Percentiles rank a stretch among this genome's conserved stretches.
Evolutionary conservation across 1,140 invertebrate species (phyloP).

Genomic region (Halesus radiatus): DNA sequence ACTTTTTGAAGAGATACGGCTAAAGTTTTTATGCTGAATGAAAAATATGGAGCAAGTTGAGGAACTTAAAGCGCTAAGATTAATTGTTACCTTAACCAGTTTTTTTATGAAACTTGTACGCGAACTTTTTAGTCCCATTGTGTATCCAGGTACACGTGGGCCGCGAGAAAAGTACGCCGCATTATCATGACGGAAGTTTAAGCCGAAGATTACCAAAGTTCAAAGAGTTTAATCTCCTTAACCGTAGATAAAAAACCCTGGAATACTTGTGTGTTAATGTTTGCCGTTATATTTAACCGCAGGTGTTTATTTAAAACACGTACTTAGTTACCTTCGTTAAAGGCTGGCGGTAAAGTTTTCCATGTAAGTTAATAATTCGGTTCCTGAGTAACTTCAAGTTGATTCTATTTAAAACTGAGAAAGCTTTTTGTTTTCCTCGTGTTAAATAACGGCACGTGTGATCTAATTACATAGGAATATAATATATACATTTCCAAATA

Average conservation of each 20-base stretch:
- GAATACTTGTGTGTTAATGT: constrained; percentile 24
- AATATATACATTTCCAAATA: no score
- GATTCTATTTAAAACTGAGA: no score
- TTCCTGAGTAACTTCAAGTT: no score
- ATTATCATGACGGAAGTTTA: constrained; percentile 27
- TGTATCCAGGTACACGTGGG: constrained; percentile 24
- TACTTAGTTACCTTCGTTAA: no score
- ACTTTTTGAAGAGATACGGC: constrained; percentile 11
- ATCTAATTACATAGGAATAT: no score
- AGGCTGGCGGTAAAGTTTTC: no score
- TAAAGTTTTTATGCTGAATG: constrained; percentile 8
- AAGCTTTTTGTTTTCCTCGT: no score
- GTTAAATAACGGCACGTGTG: no score
- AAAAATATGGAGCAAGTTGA: constrained; percentile 26
- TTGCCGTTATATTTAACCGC: neutral
- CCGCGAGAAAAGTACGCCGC: constrained; percentile 16
- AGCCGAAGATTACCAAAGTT: constrained; percentile 36
- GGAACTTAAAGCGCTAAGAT: constrained; percentile 5
- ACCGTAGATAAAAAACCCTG: constrained; percentile 10
- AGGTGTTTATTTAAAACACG: no score
- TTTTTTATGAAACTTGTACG: constrained; percentile 7
- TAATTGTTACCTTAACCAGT: constrained; percentile 31
- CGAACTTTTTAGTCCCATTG: constrained; percentile 25
- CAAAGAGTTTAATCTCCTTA: constrained; percentile 33
- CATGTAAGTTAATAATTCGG: no score